Evolutionary conservation across 2,888 invertebrate species (phyloP), one percentile per base, ranked within the genome.

Genomic region (Halictus quadricinctus): DNA sequence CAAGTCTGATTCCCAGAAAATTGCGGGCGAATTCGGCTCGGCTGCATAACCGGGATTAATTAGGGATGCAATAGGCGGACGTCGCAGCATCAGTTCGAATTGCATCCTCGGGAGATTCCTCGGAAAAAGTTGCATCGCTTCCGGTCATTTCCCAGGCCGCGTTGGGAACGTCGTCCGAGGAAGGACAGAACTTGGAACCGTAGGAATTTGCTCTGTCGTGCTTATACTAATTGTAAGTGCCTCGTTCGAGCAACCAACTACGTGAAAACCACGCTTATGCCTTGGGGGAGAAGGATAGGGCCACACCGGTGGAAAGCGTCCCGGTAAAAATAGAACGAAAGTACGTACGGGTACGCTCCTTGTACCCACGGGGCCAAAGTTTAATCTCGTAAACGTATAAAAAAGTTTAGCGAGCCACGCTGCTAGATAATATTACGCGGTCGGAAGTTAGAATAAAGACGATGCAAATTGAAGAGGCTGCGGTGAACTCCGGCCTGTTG

Each of bases 351-450:
- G 70, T 36, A 36, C 29, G 29, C 80, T 75, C 85, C 77, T 84
- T 84, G 88, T 81, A 86, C 89, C 89, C 88, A 72, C 83, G 87
- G 89, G 90, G 88, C 88, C 87, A 87, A 91, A 92, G 91, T 93
- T 92, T 91, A 93, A 92, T 92, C 91, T 90, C 87, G 89, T 89
- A 88, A 92, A 89, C 88, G 90, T 89, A 90, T 91, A 92, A 92
- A 92, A 69, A 93, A 93, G 91, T 92, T 92, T 92, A 88, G 89
- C 91, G 88, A 89, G 88, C 81, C 86, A 90, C 88, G 89, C 83
- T 72, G 87, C 84, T 83, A 85, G 85, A 89, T 88, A 88, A 89
- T 91, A 90, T 91, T 90, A 89, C 88, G 87, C 88, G 89, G 90
- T 88, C 77, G 85, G 76, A 90, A 90, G 90, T 90, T 90, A 87